Base-by-base conservation (phyloP, 2,113 vertebrate species). In the Oreochromis aureus region DNA sequence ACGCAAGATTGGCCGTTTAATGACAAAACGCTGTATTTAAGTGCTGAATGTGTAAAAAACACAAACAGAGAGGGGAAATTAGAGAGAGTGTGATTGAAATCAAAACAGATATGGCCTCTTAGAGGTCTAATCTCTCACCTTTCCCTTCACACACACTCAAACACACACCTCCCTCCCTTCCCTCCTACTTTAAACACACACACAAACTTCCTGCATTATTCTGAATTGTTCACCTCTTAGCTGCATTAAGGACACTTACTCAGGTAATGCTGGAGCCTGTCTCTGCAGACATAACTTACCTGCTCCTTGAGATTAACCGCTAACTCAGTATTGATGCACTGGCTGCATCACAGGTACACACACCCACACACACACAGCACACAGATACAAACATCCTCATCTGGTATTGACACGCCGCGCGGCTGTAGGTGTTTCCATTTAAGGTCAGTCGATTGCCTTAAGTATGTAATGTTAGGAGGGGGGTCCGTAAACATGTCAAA, bases 1-100 rank as follows among this genome's bases (percentile, higher is more conserved):
- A 97, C 95, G 90, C 97, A 97, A 98, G 98, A 98, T 97, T 97
- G 96, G 96, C 94, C 96, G 93, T 97, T 97, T 98, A 98, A 99
- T 98, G 98, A 97, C 97, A 98, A 95, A 97, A 95, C 91, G 92
- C 95, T 95, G 97, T 97, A 96, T 97, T 96, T 97, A 98, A 97
- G 97, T 98, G 97, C 97, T 98, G 98, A 97, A 97, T 97, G 96
- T 97, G 97, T 97, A 96, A 97, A 48, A 98, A 97, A 93, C 32
- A 91, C 86, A 94, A 92, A 94, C 87, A 94, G 55, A 27, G 27
- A 15, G 32, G 55, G 30, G 53, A 66, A 34, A 89, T 90, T 88
- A 87, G 82, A 53, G 8, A 32, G 53, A 55, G 46, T 10, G 18
- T 51, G 87, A 86, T 76, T 86, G 97, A 96, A 96, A 96, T 93